phyloP scores from a whole-genome alignment of 2,888 invertebrate species.

The Sinotaia quadrata region DNA sequence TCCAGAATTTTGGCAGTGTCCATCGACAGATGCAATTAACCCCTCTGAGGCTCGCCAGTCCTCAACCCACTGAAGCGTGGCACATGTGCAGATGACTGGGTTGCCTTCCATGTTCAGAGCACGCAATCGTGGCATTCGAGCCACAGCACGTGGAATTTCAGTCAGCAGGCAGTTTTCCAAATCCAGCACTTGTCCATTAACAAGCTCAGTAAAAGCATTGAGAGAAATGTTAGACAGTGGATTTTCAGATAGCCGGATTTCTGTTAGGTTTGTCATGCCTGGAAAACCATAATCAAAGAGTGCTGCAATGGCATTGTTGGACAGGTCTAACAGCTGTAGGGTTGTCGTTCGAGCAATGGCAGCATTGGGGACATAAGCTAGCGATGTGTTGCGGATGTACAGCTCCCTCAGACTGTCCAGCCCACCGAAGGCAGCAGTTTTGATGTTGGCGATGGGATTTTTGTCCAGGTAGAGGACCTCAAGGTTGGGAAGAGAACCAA shows the following conservation, averaged over 20 bases:
- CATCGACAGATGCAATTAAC: slow-evolving; percentile 24
- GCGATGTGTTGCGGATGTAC: slow-evolving; percentile 17
- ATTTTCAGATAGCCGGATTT: slow-evolving; percentile 29
- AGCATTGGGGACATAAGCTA: slow-evolving; percentile 29
- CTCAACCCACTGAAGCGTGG: slow-evolving; percentile 23
- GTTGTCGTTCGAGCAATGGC: neutral
- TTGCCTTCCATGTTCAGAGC: slow-evolving; percentile 21
- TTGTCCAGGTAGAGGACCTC: slow-evolving; percentile 27
- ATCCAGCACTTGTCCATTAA: slow-evolving; percentile 17
- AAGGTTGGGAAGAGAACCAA: slow-evolving; percentile 3
- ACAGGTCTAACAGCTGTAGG: slow-evolving; percentile 19
- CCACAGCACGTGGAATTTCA: slow-evolving; percentile 22
- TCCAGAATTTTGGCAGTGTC: slow-evolving; percentile 17
- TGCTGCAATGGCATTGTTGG: slow-evolving; percentile 22
- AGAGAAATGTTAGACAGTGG: slow-evolving; percentile 9
- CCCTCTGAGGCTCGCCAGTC: slow-evolving; percentile 23
- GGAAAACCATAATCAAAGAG: slow-evolving; percentile 30
- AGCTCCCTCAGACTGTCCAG: slow-evolving; percentile 14
- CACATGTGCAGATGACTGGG: slow-evolving; percentile 27
- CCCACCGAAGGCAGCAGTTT: slow-evolving; percentile 23
- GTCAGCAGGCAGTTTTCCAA: slow-evolving; percentile 23
- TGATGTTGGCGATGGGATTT: slow-evolving; percentile 19
- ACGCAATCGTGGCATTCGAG: slow-evolving; percentile 24
- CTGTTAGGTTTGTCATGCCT: neutral
- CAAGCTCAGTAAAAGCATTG: slow-evolving; percentile 25